Conservation (phyloP, 1,140 invertebrate genomes). For the Eumaeus atala region DNA sequence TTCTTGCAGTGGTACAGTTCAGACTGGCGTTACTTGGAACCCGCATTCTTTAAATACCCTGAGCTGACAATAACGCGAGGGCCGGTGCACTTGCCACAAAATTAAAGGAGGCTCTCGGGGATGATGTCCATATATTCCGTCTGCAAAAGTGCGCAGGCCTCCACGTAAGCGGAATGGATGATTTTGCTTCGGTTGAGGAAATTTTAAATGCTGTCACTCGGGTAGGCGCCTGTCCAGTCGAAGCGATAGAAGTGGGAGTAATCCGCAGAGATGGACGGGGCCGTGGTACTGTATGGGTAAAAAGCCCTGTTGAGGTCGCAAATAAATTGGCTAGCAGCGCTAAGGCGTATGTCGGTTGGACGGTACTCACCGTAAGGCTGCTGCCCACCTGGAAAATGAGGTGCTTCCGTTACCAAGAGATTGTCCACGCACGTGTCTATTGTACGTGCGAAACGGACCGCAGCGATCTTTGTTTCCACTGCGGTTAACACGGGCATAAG, state of each 20-base stretch:
- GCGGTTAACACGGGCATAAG: constrained; percentile 12
- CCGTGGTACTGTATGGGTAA: constrained; percentile 3
- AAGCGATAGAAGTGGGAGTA: background rate
- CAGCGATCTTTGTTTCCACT: constrained; percentile 17
- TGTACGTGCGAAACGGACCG: constrained; percentile 15
- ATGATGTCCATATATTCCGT: background rate
- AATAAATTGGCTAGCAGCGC: background rate
- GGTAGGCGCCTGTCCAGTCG: too few species aligned
- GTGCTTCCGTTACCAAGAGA: constrained; percentile 13
- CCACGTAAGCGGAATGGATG: constrained; percentile 13
- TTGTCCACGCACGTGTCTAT: background rate
- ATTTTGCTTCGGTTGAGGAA: constrained; percentile 8
- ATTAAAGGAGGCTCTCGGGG: too few species aligned
- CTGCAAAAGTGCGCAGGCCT: constrained; percentile 12
- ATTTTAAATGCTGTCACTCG: constrained; percentile 3
- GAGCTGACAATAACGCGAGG: too few species aligned
- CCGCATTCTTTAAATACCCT: too few species aligned
- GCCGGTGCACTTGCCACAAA: too few species aligned
- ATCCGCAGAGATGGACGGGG: background rate
- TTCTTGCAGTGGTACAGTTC: too few species aligned
- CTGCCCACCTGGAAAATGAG: constrained; percentile 1
- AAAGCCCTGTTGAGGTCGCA: constrained; percentile 17
- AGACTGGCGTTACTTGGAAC: too few species aligned
- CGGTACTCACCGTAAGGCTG: background rate
- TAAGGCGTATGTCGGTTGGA: background rate